Evolutionary conservation across 2,113 vertebrate genomes (phyloP).

Genomic region (Glaucomys volans): DNA sequence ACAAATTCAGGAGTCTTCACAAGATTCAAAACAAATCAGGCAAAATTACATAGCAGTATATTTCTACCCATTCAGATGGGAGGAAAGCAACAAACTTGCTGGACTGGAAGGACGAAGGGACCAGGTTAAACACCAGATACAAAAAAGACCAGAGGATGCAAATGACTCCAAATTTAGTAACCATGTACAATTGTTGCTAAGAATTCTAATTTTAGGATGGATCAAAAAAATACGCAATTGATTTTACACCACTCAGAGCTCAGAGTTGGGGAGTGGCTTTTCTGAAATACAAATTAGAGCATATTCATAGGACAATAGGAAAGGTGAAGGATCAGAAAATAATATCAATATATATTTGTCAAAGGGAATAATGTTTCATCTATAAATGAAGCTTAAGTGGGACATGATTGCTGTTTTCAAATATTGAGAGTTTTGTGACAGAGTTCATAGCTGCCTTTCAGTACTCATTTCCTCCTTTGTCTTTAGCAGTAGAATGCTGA

Average conservation of each 20-base stretch:
- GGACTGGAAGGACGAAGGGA: background rate
- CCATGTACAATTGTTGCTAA: background rate
- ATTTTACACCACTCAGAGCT: background rate
- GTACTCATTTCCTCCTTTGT: background rate
- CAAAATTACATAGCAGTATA: slow-evolving; percentile 6
- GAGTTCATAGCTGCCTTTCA: background rate
- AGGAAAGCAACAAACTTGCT: background rate
- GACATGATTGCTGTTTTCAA: slow-evolving; percentile 12
- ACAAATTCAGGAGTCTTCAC: background rate
- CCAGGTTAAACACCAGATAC: background rate
- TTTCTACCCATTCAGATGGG: background rate
- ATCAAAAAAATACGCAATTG: background rate
- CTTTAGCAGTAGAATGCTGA: background rate
- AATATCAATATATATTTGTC: background rate
- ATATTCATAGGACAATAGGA: background rate
- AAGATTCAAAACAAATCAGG: slow-evolving; percentile 34
- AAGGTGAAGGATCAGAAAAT: background rate
- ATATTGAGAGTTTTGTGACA: background rate
- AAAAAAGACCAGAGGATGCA: background rate
- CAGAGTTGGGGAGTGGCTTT: background rate
- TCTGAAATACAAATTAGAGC: background rate
- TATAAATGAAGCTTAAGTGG: background rate
- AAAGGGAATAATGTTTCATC: background rate
- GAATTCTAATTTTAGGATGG: background rate
- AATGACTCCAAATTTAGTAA: background rate